Conservation (phyloP, 2,113 vertebrate species). For the Ploceus nigricollis region DNA sequence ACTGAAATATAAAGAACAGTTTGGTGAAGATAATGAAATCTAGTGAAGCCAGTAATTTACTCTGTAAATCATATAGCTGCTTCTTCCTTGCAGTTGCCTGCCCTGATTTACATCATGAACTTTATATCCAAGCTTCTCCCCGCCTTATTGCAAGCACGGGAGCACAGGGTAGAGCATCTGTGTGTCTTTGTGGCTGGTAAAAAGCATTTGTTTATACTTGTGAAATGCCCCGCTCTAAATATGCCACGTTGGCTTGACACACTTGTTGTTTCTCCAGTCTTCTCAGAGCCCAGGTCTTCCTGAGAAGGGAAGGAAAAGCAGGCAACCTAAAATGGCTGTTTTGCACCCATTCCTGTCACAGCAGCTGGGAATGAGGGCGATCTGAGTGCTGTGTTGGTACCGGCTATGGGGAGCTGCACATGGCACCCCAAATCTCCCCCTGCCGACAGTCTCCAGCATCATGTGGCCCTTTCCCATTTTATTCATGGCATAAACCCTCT, state of each 20-base stretch:
- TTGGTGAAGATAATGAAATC: constrained; percentile 55
- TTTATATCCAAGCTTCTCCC: background rate
- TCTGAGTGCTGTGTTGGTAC: background rate
- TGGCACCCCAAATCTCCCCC: background rate
- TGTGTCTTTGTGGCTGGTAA: background rate
- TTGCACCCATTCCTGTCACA: background rate
- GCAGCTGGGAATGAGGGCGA: fast-evolving
- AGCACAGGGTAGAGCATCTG: background rate
- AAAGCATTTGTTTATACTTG: background rate
- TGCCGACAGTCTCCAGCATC: background rate
- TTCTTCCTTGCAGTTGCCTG: constrained; percentile 13
- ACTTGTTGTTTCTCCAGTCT: background rate
- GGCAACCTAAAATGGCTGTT: background rate
- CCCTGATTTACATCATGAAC: constrained; percentile 45
- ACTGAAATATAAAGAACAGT: constrained; percentile 31
- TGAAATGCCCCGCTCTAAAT: background rate
- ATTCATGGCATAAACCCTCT: background rate
- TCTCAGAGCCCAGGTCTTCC: background rate
- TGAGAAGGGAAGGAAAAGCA: background rate
- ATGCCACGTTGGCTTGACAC: background rate
- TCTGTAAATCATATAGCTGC: constrained; percentile 47
- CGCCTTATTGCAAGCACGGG: background rate
- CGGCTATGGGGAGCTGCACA: fast-evolving
- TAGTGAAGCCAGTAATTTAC: constrained; percentile 55
- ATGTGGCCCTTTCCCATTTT: background rate